Conservation (phyloP, 2,797 vertebrate genomes). For the Phylloscopus collybita region DNA sequence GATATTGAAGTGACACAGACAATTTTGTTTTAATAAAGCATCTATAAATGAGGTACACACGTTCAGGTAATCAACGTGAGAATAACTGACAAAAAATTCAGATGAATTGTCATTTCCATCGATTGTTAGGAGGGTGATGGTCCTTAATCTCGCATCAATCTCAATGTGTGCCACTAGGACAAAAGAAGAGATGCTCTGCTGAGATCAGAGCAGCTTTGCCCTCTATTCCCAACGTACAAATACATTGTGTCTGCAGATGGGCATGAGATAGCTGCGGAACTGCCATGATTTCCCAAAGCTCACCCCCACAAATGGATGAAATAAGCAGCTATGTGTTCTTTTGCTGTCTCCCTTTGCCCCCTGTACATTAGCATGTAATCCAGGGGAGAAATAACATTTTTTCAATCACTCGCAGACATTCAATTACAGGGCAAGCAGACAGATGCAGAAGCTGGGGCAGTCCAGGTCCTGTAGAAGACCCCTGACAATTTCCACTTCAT, state of each 20-base stretch:
- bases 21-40: conserved; percentile 81
- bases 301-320: conserved; percentile 84
- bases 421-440: conserved; percentile 89
- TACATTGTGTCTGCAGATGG: conserved; percentile 89
- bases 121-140: conserved; percentile 84
- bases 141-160: conserved; percentile 98
- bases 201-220: conserved; percentile 86
- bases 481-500: conserved; percentile 86
- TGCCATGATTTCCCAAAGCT: conserved; percentile 92
- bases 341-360: conserved; percentile 82
- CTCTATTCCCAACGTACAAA: conserved; percentile 85
- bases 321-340: conserved; percentile 88
- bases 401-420: conserved; percentile 88
- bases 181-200: conserved; percentile 87
- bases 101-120: conserved; percentile 88
- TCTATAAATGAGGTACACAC: conserved; percentile 78
- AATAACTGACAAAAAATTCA: conserved; percentile 85
- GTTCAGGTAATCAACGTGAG: conserved; percentile 83
- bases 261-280: conserved; percentile 80
- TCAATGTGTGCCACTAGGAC: conserved; percentile 97
- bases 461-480: conserved; percentile 76
- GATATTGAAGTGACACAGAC: conserved; percentile 62
- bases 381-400: conserved; percentile 90
- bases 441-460: conserved; percentile 82
- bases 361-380: conserved; percentile 90